These are phyloP conservation scores for Coranthus polyacanthus DNA, from an alignment of 2,797 vertebrate genomes.

Conservation along the genomic window DNA sequence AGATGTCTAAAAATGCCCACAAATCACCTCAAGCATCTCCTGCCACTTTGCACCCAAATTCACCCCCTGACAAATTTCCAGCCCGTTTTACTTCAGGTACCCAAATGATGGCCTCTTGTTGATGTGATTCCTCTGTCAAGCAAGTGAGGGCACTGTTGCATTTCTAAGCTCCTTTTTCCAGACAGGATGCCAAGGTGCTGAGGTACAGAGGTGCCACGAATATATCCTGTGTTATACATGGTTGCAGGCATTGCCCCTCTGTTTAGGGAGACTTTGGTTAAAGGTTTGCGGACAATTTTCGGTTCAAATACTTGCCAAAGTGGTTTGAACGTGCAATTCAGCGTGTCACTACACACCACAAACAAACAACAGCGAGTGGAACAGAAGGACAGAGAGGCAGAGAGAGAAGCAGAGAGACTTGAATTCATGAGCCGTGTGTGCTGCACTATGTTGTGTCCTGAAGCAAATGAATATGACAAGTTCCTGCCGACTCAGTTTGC, in stretches of 20 bases:
- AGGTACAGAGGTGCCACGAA: constrained; percentile 45
- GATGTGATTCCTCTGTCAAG: constrained; percentile 20
- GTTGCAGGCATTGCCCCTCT: constrained; percentile 65
- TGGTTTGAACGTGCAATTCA: constrained; percentile 66
- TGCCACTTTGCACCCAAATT: constrained; percentile 71
- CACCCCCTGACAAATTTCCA: constrained; percentile 68
- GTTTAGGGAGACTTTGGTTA: constrained; percentile 72
- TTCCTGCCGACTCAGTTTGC: constrained; percentile 55
- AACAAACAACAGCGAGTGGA: constrained; percentile 20
- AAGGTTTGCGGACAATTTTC: constrained; percentile 68
- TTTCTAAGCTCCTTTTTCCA: constrained; percentile 45
- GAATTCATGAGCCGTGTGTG: constrained; percentile 39
- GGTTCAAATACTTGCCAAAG: constrained; percentile 64
- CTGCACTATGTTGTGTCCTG: constrained; percentile 49
- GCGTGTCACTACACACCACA: constrained; percentile 41
- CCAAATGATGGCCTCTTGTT: constrained; percentile 38
- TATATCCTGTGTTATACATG: constrained; percentile 54
- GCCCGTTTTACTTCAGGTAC: constrained; percentile 53
- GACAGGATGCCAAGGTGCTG: constrained; percentile 36
- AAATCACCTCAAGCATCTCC: constrained; percentile 76
- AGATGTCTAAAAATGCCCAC: constrained; percentile 68
- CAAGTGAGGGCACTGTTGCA: constrained; percentile 80
- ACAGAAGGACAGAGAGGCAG: not conserved
- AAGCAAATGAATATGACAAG: constrained; percentile 64
- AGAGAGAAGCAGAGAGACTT: constrained; percentile 5